Conservation (phyloP, 1,140 invertebrate species). For the Oreohelix idahoensis region DNA sequence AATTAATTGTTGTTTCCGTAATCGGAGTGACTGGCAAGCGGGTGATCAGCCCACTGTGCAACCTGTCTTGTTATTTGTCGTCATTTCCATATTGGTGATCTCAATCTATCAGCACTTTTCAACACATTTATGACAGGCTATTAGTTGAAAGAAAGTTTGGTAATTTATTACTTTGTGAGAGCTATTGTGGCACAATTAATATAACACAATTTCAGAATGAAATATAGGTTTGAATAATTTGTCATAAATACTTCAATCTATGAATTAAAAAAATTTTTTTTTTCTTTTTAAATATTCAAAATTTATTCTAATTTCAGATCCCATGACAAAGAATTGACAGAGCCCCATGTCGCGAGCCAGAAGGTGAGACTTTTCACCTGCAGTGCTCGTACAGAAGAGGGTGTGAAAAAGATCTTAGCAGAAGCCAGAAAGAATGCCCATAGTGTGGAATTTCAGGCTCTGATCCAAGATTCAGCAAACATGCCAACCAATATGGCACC, state of each 20-base stretch:
- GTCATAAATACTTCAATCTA: too few species aligned
- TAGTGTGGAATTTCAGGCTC: constrained; percentile 84
- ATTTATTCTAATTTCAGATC: constrained; percentile 25
- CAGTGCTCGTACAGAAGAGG: constrained; percentile 88
- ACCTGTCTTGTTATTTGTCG: too few species aligned
- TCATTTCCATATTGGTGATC: too few species aligned
- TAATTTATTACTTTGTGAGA: background rate
- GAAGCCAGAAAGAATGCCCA: constrained; percentile 73
- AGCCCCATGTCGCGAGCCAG: constrained; percentile 42
- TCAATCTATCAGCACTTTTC: too few species aligned
- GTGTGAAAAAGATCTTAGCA: constrained; percentile 81
- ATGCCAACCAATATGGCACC: constrained; percentile 81
- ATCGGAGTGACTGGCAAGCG: too few species aligned
- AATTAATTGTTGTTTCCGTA: too few species aligned
- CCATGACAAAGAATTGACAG: constrained; percentile 35
- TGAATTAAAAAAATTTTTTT: too few species aligned
- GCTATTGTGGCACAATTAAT: background rate
- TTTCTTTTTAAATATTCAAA: too few species aligned
- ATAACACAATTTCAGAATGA: background rate
- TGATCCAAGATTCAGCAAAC: constrained; percentile 84
- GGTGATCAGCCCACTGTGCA: too few species aligned
- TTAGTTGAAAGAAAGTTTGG: too few species aligned
- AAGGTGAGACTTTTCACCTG: constrained; percentile 81
- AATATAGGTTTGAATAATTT: too few species aligned
- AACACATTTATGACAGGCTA: too few species aligned